phyloP scores from a whole-genome alignment of 2,888 invertebrate genomes.

The Cephus spinipes region DNA sequence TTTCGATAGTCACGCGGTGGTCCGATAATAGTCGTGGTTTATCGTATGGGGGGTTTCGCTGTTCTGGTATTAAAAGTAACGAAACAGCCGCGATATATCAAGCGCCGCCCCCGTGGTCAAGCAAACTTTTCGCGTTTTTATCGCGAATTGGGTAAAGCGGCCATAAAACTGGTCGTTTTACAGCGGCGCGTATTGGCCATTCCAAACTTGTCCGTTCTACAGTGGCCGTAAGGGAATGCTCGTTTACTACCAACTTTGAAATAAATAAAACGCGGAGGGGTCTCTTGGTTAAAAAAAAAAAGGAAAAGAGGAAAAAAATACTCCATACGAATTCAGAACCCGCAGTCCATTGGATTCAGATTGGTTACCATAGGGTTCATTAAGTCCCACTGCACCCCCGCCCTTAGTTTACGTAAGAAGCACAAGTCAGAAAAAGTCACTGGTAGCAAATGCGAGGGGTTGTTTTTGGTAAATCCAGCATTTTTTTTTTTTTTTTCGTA shows the following conservation, averaged over 20 bases:
- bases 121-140: constrained; percentile 29
- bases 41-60: constrained; percentile 30
- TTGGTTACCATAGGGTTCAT: not conserved
- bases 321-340: constrained; percentile 27
- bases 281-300: constrained; percentile 17
- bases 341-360: not conserved
- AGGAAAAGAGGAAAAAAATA: constrained; percentile 1
- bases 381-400: constrained; percentile 22
- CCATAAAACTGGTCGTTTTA: constrained; percentile 27
- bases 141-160: constrained; percentile 20
- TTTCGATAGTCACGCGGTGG: constrained; percentile 37
- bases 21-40: constrained; percentile 52
- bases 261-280: constrained; percentile 25
- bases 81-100: constrained; percentile 17
- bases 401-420: constrained; percentile 30
- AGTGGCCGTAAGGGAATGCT: too few relatives aligned
- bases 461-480: constrained; percentile 11
- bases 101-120: constrained; percentile 22
- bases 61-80: constrained; percentile 27
- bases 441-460: constrained; percentile 7
- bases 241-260: constrained; percentile 8
- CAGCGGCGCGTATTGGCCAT: constrained; percentile 2
- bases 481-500: not conserved
- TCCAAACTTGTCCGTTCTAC: not conserved
- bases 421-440: not conserved